A percentile compares a stretch with the other conserved stretches of the same genome.
phyloP scores from a whole-genome alignment of 1,140 invertebrate genomes.

The Forficula auricularia region DNA sequence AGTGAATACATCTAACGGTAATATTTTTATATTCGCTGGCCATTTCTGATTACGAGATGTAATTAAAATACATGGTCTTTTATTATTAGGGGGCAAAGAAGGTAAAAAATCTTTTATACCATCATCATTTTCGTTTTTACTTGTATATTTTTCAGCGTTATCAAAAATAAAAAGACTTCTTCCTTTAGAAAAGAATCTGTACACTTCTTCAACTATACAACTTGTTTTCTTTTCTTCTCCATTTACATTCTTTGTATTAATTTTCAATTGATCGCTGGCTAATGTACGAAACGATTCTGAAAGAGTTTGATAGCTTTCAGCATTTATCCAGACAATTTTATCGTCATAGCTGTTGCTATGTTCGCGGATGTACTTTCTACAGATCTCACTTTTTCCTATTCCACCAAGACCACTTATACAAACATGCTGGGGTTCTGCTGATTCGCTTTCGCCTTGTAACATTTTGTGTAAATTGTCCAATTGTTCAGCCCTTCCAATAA shows the following conservation, averaged over 20 bases:
- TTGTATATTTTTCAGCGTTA: constrained; percentile 14
- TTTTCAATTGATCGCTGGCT: constrained; percentile 10
- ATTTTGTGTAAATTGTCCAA: constrained; percentile 1
- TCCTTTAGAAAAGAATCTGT: constrained; percentile 12
- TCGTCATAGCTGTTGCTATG: constrained; percentile 12
- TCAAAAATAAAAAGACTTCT: constrained; percentile 17
- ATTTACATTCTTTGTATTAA: constrained; percentile 8
- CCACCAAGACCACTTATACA: constrained; percentile 14
- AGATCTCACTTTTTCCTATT: constrained; percentile 16
- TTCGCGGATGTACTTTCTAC: constrained; percentile 13
- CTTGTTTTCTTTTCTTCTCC: constrained; percentile 7
- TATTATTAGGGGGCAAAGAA: not conserved
- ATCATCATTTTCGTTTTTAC: constrained; percentile 1
- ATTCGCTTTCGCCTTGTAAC: not conserved
- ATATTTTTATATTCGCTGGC: constrained; percentile 3
- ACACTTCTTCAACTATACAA: constrained; percentile 11
- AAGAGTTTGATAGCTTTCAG: constrained; percentile 16
- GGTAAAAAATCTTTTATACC: constrained; percentile 12
- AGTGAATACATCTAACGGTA: constrained; percentile 5
- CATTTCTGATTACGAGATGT: constrained; percentile 12
- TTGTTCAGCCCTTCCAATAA: constrained; percentile 4
- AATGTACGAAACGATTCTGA: constrained; percentile 12
- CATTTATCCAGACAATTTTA: constrained; percentile 17
- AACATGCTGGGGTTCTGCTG: constrained; percentile 3
- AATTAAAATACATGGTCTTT: constrained; percentile 12